A percentile compares a stretch with the other conserved stretches of the same genome.
Conservation (phyloP, 2,888 invertebrate species). For the Acanthosepion esculentum region DNA sequence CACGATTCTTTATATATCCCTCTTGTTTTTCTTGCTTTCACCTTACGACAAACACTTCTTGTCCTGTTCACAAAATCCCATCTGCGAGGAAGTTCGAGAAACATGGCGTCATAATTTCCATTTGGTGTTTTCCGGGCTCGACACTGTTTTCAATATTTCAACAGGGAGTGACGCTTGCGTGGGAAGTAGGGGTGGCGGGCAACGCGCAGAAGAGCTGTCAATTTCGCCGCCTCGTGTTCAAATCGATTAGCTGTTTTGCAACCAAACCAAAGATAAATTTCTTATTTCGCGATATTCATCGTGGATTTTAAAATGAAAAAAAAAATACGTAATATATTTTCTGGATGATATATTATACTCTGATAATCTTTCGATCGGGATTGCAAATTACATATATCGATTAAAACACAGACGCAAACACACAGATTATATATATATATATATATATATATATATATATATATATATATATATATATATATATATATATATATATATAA, state of each 20-base stretch:
- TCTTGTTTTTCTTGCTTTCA: background rate
- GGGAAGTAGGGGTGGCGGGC: background rate
- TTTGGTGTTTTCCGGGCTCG: background rate
- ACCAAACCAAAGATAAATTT: background rate
- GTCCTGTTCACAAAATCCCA: background rate
- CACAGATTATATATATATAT: background rate
- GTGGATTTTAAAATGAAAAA: too few relatives aligned
- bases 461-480: background rate
- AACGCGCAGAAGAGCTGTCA: background rate
- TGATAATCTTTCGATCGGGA: background rate
- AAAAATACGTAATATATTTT: background rate
- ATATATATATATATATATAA: too few relatives aligned
- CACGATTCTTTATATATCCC: background rate
- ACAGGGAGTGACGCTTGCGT: background rate
- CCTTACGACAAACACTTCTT: background rate
- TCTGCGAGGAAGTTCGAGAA: background rate
- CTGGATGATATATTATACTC: background rate
- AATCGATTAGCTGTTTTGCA: background rate
- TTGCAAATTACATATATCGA: background rate
- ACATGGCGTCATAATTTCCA: background rate
- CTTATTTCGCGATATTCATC: background rate
- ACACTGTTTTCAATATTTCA: background rate
- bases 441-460: background rate
- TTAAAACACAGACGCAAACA: background rate
- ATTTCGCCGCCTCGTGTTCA: background rate